A percentile compares a stretch with the other conserved stretches of the same genome.
Evolutionary conservation across 2,113 vertebrate species (phyloP).

Genomic region (Coturnix japonica): DNA sequence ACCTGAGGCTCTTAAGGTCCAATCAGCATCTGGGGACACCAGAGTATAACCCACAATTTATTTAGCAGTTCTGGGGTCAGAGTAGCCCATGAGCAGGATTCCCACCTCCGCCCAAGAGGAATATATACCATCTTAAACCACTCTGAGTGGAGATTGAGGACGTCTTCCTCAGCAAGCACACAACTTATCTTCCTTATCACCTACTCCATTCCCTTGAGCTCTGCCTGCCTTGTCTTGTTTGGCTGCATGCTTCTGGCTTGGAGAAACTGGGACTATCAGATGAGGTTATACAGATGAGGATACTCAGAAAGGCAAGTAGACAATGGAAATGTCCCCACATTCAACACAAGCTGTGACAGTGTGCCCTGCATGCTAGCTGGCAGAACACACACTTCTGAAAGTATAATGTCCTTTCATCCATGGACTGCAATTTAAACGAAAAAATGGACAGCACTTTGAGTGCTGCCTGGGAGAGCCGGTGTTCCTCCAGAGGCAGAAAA

Average conservation of each 20-base stretch:
- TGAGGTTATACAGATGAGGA: fast-evolving
- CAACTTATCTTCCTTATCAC: not conserved
- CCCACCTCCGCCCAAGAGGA: not conserved
- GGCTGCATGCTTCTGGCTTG: not conserved
- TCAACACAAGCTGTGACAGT: not conserved
- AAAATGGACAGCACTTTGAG: not conserved
- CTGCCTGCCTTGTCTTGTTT: fast-evolving
- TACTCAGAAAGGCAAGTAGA: not conserved
- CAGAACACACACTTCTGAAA: not conserved
- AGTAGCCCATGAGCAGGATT: not conserved
- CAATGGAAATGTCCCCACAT: fast-evolving
- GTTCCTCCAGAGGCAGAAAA: not conserved
- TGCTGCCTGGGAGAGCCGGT: not conserved
- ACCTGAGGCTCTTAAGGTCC: not conserved
- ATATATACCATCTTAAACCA: fast-evolving
- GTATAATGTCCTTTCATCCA: not conserved
- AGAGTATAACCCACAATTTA: not conserved
- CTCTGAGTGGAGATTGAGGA: not conserved
- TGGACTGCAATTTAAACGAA: not conserved
- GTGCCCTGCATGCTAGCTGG: not conserved
- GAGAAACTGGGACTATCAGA: not conserved
- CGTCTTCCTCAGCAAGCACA: not conserved
- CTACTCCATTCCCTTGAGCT: not conserved
- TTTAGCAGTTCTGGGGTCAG: not conserved
- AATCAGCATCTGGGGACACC: not conserved